Evolutionary conservation across 2,113 vertebrate species (phyloP).

Genomic region (Cyanoderma ruficeps): DNA sequence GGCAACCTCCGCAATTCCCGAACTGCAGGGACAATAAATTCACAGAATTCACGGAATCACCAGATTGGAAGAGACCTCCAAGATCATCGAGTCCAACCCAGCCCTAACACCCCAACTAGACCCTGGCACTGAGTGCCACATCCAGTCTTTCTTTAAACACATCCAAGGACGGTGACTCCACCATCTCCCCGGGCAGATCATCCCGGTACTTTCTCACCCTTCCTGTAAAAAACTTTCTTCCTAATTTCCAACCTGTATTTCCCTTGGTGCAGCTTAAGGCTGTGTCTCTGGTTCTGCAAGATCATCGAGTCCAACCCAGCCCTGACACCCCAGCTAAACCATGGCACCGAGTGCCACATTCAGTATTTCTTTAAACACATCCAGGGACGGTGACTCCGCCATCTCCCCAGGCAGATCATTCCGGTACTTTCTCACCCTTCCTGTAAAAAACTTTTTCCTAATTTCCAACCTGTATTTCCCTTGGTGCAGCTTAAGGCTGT

Average conservation of each 20-base stretch:
- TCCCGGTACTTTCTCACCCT: neutral
- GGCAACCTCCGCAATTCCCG: neutral
- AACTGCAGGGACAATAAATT: neutral
- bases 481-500: neutral
- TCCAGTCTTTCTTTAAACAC: neutral
- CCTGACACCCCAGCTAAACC: neutral
- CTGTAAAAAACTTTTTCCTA: neutral
- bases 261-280: neutral
- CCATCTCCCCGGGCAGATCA: neutral
- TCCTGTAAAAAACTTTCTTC: neutral
- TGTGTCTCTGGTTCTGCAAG: neutral
- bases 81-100: neutral
- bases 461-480: neutral
- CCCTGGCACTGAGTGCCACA: neutral
- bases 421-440: neutral
- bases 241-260: neutral
- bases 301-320: neutral
- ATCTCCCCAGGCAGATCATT: neutral
- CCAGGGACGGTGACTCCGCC: neutral
- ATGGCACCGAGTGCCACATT: neutral
- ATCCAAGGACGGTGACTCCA: neutral
- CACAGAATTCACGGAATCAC: neutral
- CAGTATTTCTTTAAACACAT: neutral
- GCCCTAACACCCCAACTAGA: neutral
- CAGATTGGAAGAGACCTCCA: neutral